Evolutionary conservation across 1,140 invertebrate genomes (phyloP).

Genomic region (Lepidotrigona ventralis): DNA sequence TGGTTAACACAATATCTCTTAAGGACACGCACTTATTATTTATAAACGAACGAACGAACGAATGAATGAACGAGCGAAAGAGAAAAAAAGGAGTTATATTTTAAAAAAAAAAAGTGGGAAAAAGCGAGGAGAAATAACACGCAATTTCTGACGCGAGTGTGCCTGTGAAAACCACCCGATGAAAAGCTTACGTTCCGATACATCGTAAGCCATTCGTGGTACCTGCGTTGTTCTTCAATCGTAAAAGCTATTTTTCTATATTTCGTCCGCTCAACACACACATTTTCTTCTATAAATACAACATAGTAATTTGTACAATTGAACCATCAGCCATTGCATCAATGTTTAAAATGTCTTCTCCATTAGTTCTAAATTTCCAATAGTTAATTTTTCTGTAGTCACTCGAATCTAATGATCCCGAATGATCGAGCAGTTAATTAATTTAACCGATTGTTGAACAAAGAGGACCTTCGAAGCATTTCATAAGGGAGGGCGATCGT

Average conservation of each 20-base stretch:
- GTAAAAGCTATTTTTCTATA: not conserved
- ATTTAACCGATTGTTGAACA: not conserved
- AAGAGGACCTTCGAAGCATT: not conserved
- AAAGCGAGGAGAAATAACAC: constrained; percentile 8
- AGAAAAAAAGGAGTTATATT: not conserved
- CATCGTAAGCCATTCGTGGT: not conserved
- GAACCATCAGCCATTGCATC: not conserved
- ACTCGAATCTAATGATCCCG: not conserved
- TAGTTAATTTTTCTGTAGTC: no score
- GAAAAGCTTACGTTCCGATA: constrained; percentile 12
- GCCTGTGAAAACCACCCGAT: not conserved
- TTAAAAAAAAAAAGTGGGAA: constrained; percentile 48
- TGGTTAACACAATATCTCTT: constrained; percentile 57
- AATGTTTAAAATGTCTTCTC: no score
- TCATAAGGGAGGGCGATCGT: not conserved
- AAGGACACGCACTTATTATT: constrained; percentile 63
- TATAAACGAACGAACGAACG: constrained; percentile 38
- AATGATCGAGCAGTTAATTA: not conserved
- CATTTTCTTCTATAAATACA: not conserved
- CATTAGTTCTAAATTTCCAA: not conserved
- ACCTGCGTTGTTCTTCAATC: not conserved
- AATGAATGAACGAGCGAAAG: not conserved
- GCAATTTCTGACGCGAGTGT: constrained; percentile 35
- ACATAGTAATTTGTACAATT: not conserved
- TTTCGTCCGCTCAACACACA: not conserved